These are phyloP conservation scores for Stenurella melanura DNA, from an alignment of 2,888 invertebrate genomes.

Conservation along the genomic window DNA sequence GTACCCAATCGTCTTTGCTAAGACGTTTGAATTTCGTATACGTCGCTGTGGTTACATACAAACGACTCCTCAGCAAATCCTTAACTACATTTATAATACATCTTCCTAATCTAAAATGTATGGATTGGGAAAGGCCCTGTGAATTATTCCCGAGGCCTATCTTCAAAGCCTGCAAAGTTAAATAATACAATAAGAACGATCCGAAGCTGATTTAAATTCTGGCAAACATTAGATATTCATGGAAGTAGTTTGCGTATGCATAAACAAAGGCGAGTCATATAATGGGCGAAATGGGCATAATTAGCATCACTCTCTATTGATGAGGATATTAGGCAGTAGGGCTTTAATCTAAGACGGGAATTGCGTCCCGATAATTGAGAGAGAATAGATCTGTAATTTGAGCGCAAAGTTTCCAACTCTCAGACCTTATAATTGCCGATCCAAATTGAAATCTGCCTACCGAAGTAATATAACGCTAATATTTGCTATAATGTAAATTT, in stretches of 20 bases:
- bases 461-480: slow-evolving; percentile 31
- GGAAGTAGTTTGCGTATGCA: slow-evolving; percentile 59
- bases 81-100: slow-evolving; percentile 18
- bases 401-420: slow-evolving; percentile 41
- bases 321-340: slow-evolving; percentile 47
- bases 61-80: neutral
- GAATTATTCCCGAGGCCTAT: slow-evolving; percentile 33
- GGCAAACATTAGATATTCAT: slow-evolving; percentile 63
- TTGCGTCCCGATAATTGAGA: slow-evolving; percentile 53
- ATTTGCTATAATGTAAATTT: slow-evolving; percentile 33
- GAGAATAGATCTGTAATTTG: slow-evolving; percentile 53
- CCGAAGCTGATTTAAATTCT: slow-evolving; percentile 57
- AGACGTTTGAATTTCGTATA: neutral
- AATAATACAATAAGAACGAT: slow-evolving; percentile 55
- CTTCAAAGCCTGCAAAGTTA: slow-evolving; percentile 44
- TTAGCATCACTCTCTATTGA: slow-evolving; percentile 55
- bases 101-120: slow-evolving; percentile 19
- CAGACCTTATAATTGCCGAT: slow-evolving; percentile 43
- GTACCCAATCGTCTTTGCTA: neutral
- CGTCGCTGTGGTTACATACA: neutral
- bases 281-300: slow-evolving; percentile 54
- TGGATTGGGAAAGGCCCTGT: slow-evolving; percentile 23
- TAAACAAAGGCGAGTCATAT: slow-evolving; percentile 58
- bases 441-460: slow-evolving; percentile 40
- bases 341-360: slow-evolving; percentile 41